These are phyloP conservation scores for Tursiops truncatus DNA, from an alignment of 2,113 vertebrate genomes.

Conservation along the genomic window DNA sequence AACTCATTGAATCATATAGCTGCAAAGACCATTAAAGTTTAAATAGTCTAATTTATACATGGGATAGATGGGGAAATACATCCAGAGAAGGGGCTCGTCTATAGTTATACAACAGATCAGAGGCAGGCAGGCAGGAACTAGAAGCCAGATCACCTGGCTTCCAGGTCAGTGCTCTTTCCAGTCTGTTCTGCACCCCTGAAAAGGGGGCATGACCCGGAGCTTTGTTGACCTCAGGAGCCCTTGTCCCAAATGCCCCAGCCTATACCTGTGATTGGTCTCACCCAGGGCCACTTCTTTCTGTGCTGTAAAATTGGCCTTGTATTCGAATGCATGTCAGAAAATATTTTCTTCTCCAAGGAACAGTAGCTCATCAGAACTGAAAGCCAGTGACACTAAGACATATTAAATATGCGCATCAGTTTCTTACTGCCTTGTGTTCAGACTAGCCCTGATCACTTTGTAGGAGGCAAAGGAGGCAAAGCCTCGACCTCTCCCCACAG, in stretches of 20 bases:
- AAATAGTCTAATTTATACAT: conserved; percentile 5
- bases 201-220: not conserved
- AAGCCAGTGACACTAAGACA: not conserved
- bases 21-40: conserved; percentile 18
- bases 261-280: not conserved
- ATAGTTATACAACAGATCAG: not conserved
- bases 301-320: not conserved
- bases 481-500: not conserved
- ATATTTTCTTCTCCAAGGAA: not conserved
- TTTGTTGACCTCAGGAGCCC: not conserved
- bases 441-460: not conserved
- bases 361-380: conserved; percentile 3
- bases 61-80: not conserved
- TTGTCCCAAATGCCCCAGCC: not conserved
- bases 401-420: not conserved
- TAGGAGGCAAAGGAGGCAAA: not conserved
- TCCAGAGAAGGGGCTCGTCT: not conserved
- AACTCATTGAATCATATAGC: not conserved
- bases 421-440: conserved; percentile 2
- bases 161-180: not conserved
- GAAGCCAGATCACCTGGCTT: not conserved
- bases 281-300: not conserved
- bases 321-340: not conserved
- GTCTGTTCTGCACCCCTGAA: not conserved
- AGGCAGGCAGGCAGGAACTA: not conserved